Base-by-base conservation (phyloP, 2,797 vertebrate species). In the Arnoldichthys spilopterus region DNA sequence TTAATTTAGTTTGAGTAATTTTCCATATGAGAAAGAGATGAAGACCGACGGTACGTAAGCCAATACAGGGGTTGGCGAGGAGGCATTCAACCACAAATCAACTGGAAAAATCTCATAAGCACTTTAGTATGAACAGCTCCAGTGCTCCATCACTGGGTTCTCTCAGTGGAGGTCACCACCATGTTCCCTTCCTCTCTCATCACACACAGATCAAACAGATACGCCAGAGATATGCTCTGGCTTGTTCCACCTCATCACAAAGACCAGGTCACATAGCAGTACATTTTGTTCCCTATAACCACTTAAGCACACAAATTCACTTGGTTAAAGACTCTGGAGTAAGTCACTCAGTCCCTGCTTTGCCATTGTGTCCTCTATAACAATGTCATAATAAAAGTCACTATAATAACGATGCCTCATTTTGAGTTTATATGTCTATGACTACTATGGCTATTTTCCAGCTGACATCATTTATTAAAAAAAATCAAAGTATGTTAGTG, bases 61-160 rank as follows among this genome's bases (percentile, higher is more conserved):
- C 64, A 79, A 77, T 75, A 74, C 59, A 80, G 81, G 30, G 75
- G 40, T 62, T 71, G 81, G 59, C 28, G 22, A 72, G 64, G 47
- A 82, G 61, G 56, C 69, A 24, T 62, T 69, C 18, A 28, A 74
- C 76, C 81, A 79, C 82, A 86, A 76, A 82, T 82, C 83, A 72
- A 64, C 75, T 85, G 83, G 83, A 87, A 87, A 85, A 82, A 84
- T 82, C 80, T 78, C 61, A 58, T 84, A 82, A 82, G 80, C 74
- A 78, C 37, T 74, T 84, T 67, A 77, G 80, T 79, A 80, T 77
- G 78, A 83, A 76, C 77, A 84, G 73, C 59, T 83, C 59, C 66
- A 74, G 68, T n/a, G n/a, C n/a, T n/a, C n/a, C 72, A 71, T 81
- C 58, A 59, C 83, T 63, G 30, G 45, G 59, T 64, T 75, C 79